Base-by-base conservation (phyloP, 2,113 vertebrate genomes). In the Heterotilapia buettikoferi region DNA sequence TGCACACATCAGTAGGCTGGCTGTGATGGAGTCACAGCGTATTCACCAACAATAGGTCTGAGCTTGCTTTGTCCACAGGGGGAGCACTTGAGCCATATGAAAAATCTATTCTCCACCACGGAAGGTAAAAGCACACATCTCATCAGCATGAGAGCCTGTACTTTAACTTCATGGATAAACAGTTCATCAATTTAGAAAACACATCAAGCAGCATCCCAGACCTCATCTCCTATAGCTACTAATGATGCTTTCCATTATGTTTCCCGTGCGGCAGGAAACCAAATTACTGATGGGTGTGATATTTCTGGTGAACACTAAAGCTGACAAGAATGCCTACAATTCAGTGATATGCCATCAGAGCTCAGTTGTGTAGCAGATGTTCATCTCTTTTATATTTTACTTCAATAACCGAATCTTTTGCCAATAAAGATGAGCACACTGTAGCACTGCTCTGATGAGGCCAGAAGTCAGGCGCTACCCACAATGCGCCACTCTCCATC, bases 31-130 rank as follows among this genome's bases (percentile, higher is more conserved):
- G 84, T 56, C 86, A 21, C 7, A 4, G 73, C 36, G 76, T 61
- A 47, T 79, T 82, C 76, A 26, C 78, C 86, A 91, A 36, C 33
- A 68, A 26, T 54, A 19, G 79, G n/a, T 53, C 71, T 88, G 80
- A 80, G 52, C 59, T 6, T 8, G 26, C 29, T 87, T 80, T 53
- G 76, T 92, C 95, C 90, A 95, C 91, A 95, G 95, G 93, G 90
- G 96, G 95, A 89, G 95, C 92, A 87, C 90, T 95, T 92, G 92
- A 92, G 92, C 95, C 83, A 66, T 61, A 76, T 85, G 86, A 86
- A 68, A 92, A 90, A 90, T 38, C 53, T 71, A 14, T 73, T 82
- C 61, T 66, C 18, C 29, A 54, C 29, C 24, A 82, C 21, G 36
- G 80, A 45, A 59, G 71, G 47, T 9, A 47, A 76, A 33, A 2